Conservation (phyloP, 2,113 vertebrate species). For the Oryzias woworae region DNA sequence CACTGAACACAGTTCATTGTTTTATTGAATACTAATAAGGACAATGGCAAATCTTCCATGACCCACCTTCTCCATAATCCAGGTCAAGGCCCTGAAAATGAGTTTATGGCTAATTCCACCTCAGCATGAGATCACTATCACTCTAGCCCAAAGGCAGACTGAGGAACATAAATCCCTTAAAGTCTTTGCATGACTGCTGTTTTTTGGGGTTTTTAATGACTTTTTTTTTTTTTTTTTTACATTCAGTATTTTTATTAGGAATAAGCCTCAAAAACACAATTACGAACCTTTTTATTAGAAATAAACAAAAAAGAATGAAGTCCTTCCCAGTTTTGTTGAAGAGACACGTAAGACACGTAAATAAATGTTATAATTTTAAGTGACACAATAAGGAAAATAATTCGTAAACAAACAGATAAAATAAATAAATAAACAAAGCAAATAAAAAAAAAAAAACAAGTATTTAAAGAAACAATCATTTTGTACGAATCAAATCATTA, state of each 20-base stretch:
- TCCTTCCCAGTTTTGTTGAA: too few species aligned
- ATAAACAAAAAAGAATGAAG: too few species aligned
- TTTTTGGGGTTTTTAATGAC: slow-evolving; percentile 49
- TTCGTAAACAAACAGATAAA: too few species aligned
- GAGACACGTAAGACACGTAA: too few species aligned
- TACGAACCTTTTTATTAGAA: too few species aligned
- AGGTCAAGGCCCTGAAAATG: slow-evolving; percentile 62
- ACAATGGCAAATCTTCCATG: slow-evolving; percentile 63
- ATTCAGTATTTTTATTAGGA: not conserved
- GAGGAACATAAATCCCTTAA: slow-evolving; percentile 46
- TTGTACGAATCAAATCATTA: too few species aligned
- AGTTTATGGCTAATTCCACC: slow-evolving; percentile 71
- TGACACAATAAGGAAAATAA: too few species aligned
- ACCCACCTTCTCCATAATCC: slow-evolving; percentile 72
- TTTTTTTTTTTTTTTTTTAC: not conserved
- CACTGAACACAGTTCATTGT: slow-evolving; percentile 58
- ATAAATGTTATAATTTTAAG: too few species aligned
- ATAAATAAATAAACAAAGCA: too few species aligned
- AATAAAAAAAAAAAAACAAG: too few species aligned
- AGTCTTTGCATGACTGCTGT: slow-evolving; percentile 26
- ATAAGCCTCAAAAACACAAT: too few species aligned
- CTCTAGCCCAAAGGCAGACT: slow-evolving; percentile 53
- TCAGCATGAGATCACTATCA: slow-evolving; percentile 71
- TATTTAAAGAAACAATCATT: too few species aligned
- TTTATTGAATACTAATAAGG: slow-evolving; percentile 75